Conservation (phyloP, 2,113 vertebrate species). For the Heterochromis multidens region DNA sequence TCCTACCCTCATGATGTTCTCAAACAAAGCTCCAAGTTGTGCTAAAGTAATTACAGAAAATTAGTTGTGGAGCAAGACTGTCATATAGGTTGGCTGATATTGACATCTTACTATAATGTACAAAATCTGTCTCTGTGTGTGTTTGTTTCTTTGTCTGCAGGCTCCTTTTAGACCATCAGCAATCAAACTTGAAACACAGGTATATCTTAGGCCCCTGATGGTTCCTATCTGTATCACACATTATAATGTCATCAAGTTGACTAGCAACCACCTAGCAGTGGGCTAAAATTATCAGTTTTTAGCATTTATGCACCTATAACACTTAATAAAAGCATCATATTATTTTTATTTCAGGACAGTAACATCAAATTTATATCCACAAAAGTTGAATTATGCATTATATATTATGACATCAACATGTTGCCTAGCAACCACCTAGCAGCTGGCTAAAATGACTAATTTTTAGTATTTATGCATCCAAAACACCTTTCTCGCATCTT, state of each 20-base stretch:
- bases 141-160: not conserved
- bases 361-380: not conserved
- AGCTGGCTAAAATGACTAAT: not conserved
- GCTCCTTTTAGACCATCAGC: not conserved
- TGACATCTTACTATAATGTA: not conserved
- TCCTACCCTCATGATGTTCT: not conserved
- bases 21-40: not conserved
- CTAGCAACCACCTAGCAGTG: not conserved
- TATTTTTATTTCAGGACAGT: not conserved
- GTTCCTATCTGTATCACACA: not conserved
- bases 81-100: no score
- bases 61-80: not conserved
- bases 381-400: not conserved
- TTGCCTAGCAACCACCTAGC: not conserved
- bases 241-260: not conserved
- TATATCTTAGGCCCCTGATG: not conserved
- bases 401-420: no score
- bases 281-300: not conserved
- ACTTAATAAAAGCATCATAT: not conserved
- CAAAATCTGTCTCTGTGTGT: not conserved
- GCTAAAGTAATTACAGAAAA: not conserved
- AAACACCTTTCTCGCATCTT: no score
- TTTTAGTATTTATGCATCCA: not conserved
- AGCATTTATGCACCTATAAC: not conserved
- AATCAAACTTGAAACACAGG: not conserved